Evolutionary conservation across 2,888 invertebrate species (phyloP), one percentile per base, ranked within the genome.

Genomic region (Zygaena filipendulae): DNA sequence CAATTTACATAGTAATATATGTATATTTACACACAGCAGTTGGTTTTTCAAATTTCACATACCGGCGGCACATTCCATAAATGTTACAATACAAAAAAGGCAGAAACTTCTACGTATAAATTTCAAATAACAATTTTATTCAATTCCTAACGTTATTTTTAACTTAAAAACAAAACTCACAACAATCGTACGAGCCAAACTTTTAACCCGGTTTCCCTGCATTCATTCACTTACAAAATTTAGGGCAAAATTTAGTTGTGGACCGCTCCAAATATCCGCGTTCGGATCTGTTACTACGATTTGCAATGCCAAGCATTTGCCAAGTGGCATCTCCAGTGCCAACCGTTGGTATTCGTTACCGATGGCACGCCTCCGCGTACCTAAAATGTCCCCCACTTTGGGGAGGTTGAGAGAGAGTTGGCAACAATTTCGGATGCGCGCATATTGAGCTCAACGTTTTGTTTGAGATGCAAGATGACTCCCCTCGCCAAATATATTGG

Each of bases 361-460:
- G 40, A 43, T 35, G 43, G 43, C 35, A 42, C 36, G 48, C 48
- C 44, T 39, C 41, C 37, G 34, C 36, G 38, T 39, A 32, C 38
- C 47, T 44, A 41, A 43, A 37, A 36, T 36, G 36, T 33, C 33
- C 39, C 44, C 43, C 37, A 38, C 33, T 31, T 32, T 35, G 40
- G 38, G 38, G 44, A 40, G 52, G 49, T 52, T 39, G 40, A 36
- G 25, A 35, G 41, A 43, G 50, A 56, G 51, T 72, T 74, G 74
- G 74, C 74, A 75, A 47, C 58, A 48, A 53, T 61, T 56, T 57
- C 52, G 52, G 44, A 49, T 42, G 42, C 51, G 49, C 62, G 61
- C 68, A 70, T 71, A 72, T 74, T 72, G 69, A 68, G 67, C 66
- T 57, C 59, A 56, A 46, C 60, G 58, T 61, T 63, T 68, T 61